These are phyloP conservation scores for Dendrocopos noguchii DNA, from an alignment of 2,113 vertebrate species.

Conservation along the genomic window DNA sequence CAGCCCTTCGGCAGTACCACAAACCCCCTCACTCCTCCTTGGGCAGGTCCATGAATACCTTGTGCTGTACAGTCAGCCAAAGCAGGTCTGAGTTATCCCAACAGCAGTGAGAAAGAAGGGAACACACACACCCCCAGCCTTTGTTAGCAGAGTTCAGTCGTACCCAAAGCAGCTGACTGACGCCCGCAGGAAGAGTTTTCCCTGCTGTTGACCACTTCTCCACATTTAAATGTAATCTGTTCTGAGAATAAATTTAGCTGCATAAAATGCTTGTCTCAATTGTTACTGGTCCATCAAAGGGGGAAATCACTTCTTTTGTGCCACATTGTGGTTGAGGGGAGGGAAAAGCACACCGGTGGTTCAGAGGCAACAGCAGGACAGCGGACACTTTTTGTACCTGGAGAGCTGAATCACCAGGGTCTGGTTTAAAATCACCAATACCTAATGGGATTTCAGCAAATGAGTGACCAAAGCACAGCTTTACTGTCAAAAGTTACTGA, in stretches of 20 bases:
- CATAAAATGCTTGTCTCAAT: slow-evolving; percentile 65
- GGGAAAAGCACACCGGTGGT: background rate
- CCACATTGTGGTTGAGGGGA: background rate
- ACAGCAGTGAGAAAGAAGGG: background rate
- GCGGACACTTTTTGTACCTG: background rate
- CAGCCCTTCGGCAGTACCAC: background rate
- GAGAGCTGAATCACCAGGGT: background rate
- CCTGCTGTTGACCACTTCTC: slow-evolving; percentile 81
- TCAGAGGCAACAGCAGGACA: background rate
- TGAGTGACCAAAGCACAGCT: background rate
- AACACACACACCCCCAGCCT: background rate
- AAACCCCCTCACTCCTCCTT: background rate
- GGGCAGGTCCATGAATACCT: background rate
- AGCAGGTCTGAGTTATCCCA: background rate
- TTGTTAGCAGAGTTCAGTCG: background rate
- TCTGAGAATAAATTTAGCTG: slow-evolving; percentile 92
- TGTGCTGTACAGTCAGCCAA: background rate
- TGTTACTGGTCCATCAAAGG: slow-evolving; percentile 44
- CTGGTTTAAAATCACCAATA: background rate
- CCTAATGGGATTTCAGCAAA: background rate
- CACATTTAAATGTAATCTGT: slow-evolving; percentile 90
- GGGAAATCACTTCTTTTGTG: background rate
- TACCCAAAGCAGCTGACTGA: background rate
- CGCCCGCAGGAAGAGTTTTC: slow-evolving; percentile 10
- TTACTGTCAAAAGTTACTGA: background rate